Percentiles rank a stretch among this genome's conserved stretches.
phyloP scores from a whole-genome alignment of 2,113 vertebrate genomes.

The Hucho hucho region DNA sequence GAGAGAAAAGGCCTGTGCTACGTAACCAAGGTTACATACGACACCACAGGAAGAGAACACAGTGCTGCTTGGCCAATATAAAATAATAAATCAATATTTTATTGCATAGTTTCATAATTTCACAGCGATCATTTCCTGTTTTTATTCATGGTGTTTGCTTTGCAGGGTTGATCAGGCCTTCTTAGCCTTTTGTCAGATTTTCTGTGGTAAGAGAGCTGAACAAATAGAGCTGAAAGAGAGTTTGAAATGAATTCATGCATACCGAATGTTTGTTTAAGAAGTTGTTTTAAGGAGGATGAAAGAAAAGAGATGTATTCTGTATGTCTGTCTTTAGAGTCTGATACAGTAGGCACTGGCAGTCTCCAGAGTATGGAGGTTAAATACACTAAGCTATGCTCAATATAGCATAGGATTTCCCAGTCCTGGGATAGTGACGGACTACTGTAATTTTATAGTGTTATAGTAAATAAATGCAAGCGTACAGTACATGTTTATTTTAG shows the following conservation, averaged over 20 bases:
- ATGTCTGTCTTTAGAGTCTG: neutral
- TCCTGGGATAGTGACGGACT: neutral
- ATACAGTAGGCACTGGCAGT: neutral
- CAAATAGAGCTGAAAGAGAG: neutral
- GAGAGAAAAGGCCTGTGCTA: conserved; percentile 36
- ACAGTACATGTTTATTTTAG: neutral
- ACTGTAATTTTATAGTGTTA: neutral
- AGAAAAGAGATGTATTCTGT: neutral
- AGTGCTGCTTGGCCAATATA: conserved; percentile 8
- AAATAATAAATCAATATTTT: conserved; percentile 1
- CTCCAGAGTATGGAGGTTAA: neutral
- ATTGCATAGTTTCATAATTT: neutral
- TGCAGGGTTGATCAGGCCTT: neutral
- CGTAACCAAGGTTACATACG: conserved; percentile 35
- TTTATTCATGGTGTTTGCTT: neutral
- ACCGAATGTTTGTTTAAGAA: neutral
- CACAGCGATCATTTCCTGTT: neutral
- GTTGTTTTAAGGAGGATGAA: neutral
- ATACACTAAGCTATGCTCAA: neutral
- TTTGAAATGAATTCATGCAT: neutral
- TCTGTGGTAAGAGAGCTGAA: neutral
- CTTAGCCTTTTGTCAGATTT: neutral
- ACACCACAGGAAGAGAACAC: conserved; percentile 16
- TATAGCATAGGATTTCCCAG: neutral
- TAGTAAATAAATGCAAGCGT: neutral